Evolutionary conservation across 2,888 invertebrate genomes (phyloP).

Genomic region (Ectemnius continuus): DNA sequence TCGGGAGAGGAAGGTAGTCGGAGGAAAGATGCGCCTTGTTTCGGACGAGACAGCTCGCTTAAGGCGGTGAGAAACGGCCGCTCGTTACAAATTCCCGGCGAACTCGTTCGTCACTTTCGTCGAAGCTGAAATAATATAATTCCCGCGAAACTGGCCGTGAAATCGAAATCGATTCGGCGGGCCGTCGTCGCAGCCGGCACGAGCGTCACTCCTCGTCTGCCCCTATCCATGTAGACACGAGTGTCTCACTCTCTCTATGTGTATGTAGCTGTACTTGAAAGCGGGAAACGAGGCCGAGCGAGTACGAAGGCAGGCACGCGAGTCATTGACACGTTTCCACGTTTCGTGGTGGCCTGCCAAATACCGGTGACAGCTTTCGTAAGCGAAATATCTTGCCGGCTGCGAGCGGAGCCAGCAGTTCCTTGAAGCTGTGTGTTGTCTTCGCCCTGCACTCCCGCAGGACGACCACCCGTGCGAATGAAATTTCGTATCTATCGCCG

Average conservation of each 20-base stretch:
- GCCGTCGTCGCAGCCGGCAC: constrained; percentile 25
- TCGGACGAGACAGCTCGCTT: too few species aligned
- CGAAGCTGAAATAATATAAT: constrained; percentile 46
- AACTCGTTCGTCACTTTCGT: constrained; percentile 36
- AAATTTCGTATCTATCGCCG: not conserved
- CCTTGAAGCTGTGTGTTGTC: constrained; percentile 23
- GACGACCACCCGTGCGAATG: not conserved
- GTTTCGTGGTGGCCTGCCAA: constrained; percentile 33
- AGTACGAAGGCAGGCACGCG: constrained; percentile 40
- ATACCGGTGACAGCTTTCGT: constrained; percentile 37
- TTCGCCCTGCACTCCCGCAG: not conserved
- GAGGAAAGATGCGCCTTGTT: too few species aligned
- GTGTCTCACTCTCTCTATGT: too few species aligned
- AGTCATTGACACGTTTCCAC: constrained; percentile 58
- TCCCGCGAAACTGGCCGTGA: constrained; percentile 58
- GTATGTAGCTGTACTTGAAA: constrained; percentile 20
- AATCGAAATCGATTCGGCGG: constrained; percentile 57
- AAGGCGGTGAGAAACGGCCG: not conserved
- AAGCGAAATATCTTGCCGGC: constrained; percentile 28
- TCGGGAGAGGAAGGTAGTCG: too few species aligned
- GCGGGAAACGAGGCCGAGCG: constrained; percentile 53
- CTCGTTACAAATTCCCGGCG: constrained; percentile 33
- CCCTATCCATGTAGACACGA: too few species aligned
- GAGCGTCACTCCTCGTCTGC: not conserved
- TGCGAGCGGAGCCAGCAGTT: constrained; percentile 28